Evolutionary conservation across 1,140 invertebrate species (phyloP), one percentile per base, ranked within the genome.

Genomic region (Drosophila erecta): DNA sequence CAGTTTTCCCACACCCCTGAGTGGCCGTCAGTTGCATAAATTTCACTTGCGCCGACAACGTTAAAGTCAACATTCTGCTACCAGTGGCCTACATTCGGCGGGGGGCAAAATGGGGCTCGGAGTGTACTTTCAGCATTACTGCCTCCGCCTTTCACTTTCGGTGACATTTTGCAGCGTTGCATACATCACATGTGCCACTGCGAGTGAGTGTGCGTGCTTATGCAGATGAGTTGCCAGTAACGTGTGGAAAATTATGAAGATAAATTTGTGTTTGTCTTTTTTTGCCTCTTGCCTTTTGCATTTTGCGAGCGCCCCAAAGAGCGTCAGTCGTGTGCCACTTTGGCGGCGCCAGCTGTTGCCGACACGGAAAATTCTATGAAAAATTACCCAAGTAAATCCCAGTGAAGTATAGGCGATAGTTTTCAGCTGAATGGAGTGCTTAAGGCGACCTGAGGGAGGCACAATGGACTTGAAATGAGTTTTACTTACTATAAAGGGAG

Each of bases 41-140:
- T 87, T 87, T 87, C 71, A 83, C 71, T 77, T 65, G 81, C 76
- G 78, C 72, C 66, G 83, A 71, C 83, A 83, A 79, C 83, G 86
- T 87, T 89, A 87, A 87, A 87, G 83, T 86, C 83, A 86, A 86
- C 83, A 86, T 87, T 86, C 69, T 86, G 83, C 70, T 65, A 78
- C 69, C 67, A 87, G 83, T 86, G 81, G 83, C 81, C 81, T 86
- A 86, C 83, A 81, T 86, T 67, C 40, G 37, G 54, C 27, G 72
- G 20, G 20, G 49, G 38, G 41, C 4, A 40, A 50, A 43, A 24
- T 40, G 57, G 20, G 27, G 27, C 44, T 51, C 61, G 49, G 51
- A 84, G 62, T 81, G 78, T 65, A 60, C 81, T 86, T 62, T 86
- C 35, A 66, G 58, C 66, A 76, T 71, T 67, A 76, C 72, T 86